Evolutionary conservation across 2,888 invertebrate genomes (phyloP).

Genomic region (Achlya flavicornis): DNA sequence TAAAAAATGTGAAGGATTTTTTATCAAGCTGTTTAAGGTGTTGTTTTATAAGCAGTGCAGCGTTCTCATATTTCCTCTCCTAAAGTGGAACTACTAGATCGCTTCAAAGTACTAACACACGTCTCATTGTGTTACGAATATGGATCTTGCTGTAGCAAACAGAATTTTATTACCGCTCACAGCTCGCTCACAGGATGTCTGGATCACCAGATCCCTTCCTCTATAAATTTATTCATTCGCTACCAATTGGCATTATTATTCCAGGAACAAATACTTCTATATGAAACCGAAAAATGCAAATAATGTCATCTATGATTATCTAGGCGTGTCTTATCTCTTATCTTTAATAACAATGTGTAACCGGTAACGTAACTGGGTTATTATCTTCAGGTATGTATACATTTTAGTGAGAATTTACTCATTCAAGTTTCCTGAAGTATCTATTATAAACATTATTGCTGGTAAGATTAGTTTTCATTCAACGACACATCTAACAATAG

Average conservation of each 20-base stretch:
- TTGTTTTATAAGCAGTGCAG: slow-evolving; percentile 24
- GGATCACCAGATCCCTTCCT: slow-evolving; percentile 52
- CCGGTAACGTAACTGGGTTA: slow-evolving; percentile 16
- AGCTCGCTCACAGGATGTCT: slow-evolving; percentile 57
- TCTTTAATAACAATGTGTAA: slow-evolving; percentile 40
- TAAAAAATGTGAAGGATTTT: slow-evolving; percentile 28
- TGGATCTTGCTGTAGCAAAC: slow-evolving; percentile 33
- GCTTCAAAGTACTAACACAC: slow-evolving; percentile 25
- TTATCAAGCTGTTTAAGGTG: slow-evolving; percentile 38
- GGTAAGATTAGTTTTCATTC: slow-evolving; percentile 3
- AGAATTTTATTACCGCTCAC: slow-evolving; percentile 36
- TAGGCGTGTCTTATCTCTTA: slow-evolving; percentile 41
- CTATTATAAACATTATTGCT: background rate
- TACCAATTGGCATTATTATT: slow-evolving; percentile 26
- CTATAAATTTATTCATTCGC: slow-evolving; percentile 47
- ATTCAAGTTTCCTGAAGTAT: background rate
- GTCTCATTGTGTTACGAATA: slow-evolving; percentile 43
- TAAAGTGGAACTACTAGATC: slow-evolving; percentile 41
- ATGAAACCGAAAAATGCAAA: slow-evolving; percentile 28
- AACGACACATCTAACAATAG: background rate
- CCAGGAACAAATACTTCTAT: slow-evolving; percentile 19
- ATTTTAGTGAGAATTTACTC: background rate
- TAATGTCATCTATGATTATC: slow-evolving; percentile 39
- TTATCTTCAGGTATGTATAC: background rate
- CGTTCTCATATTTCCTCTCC: slow-evolving; percentile 41